Conservation (phyloP, 2,113 vertebrate species). For the Psettodes erumei region DNA sequence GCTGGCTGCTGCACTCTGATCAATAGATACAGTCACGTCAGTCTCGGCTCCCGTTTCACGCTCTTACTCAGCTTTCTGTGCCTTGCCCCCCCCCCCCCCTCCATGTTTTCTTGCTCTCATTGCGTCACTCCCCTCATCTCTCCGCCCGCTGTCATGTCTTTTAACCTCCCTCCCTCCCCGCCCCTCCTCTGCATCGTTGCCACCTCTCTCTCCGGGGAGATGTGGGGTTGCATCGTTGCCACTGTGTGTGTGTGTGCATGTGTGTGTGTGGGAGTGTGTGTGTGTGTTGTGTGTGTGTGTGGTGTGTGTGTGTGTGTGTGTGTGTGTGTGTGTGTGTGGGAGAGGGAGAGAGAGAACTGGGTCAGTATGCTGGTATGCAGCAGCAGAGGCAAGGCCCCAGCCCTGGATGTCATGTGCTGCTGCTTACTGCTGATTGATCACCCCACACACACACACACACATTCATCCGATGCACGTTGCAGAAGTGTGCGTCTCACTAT, state of each 20-base stretch:
- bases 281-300: conserved; percentile 26
- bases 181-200: conserved; percentile 16
- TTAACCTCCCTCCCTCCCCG: background rate
- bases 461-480: conserved; percentile 27
- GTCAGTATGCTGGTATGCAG: conserved; percentile 74
- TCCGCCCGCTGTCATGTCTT: background rate
- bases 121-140: background rate
- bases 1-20: conserved; percentile 50
- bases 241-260: conserved; percentile 20
- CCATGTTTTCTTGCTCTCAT: background rate
- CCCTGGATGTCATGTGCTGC: conserved; percentile 53
- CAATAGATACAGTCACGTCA: conserved; percentile 48
- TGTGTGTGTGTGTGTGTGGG: conserved; percentile 16
- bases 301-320: conserved; percentile 26
- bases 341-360: conserved; percentile 59
- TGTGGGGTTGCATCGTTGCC: no score
- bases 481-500: no score
- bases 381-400: conserved; percentile 25
- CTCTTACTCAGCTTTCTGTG: background rate
- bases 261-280: conserved; percentile 22
- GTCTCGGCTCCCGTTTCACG: background rate
- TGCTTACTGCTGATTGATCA: conserved; percentile 36
- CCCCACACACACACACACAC: background rate
- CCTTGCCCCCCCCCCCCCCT: no score
- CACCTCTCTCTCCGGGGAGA: conserved; percentile 22